A percentile compares a stretch with the other conserved stretches of the same genome.
These are phyloP conservation scores for Panagrolaimus sp. DNA, from an alignment of 1,140 invertebrate genomes.

Conservation along the genomic window DNA sequence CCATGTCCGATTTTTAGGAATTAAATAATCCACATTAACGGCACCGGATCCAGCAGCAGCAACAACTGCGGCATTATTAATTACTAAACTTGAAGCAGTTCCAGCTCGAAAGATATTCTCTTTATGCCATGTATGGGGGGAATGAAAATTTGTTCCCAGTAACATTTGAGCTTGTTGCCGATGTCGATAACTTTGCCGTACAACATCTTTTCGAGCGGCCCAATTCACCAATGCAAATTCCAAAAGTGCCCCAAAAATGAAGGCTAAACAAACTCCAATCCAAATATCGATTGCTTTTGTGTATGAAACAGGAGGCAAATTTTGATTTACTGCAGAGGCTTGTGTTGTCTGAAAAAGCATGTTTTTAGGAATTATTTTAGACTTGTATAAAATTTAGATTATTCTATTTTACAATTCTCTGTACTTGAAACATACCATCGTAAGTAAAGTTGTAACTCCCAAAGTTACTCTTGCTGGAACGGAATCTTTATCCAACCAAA, in stretches of 20 bases:
- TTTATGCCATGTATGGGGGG: conserved; percentile 20
- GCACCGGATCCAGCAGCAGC: not conserved
- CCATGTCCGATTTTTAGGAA: conserved; percentile 26
- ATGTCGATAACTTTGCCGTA: conserved; percentile 63
- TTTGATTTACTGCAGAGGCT: conserved; percentile 70
- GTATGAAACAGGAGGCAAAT: conserved; percentile 85
- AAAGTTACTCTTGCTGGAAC: conserved; percentile 78
- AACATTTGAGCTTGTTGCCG: conserved; percentile 22
- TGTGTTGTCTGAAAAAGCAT: conserved; percentile 66
- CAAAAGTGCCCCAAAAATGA: conserved; percentile 89
- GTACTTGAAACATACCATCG: too few relatives aligned
- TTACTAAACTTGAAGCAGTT: not conserved
- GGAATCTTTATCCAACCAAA: conserved; percentile 78
- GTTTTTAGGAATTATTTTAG: not conserved
- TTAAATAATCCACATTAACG: not conserved
- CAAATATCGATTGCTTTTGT: conserved; percentile 68
- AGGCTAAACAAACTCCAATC: conserved; percentile 74
- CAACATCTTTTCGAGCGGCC: conserved; percentile 82
- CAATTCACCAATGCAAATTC: conserved; percentile 95
- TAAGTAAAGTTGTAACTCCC: conserved; percentile 61
- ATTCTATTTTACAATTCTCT: too few relatives aligned
- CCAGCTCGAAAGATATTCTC: conserved; percentile 8
- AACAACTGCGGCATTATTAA: conserved; percentile 16
- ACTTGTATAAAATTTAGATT: too few relatives aligned
- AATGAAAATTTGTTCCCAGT: conserved; percentile 7